These are phyloP conservation scores for Agapostemon virescens DNA, from an alignment of 2,888 invertebrate genomes.

Conservation along the genomic window DNA sequence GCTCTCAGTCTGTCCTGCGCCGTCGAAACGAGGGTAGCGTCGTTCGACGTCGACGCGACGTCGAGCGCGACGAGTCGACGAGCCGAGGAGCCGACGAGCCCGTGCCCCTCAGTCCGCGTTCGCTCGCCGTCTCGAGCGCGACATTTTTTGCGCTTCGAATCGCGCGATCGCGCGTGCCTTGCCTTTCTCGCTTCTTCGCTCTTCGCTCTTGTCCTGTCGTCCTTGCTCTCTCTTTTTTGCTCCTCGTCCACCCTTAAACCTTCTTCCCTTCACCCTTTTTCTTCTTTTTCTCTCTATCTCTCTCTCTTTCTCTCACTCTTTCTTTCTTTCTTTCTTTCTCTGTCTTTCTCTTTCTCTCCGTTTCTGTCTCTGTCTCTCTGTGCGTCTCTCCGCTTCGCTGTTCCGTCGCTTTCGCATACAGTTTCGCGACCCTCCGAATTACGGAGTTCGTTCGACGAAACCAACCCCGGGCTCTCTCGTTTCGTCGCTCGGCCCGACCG, in stretches of 20 bases:
- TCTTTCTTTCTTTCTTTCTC: background rate
- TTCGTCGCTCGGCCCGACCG: background rate
- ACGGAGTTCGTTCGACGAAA: too few species aligned
- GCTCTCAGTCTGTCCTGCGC: conserved; percentile 66
- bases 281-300: background rate
- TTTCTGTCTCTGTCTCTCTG: background rate
- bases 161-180: conserved; percentile 34
- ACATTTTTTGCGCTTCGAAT: conserved; percentile 29
- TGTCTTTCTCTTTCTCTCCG: background rate
- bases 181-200: conserved; percentile 6
- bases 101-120: conserved; percentile 65
- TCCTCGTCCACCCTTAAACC: too few species aligned
- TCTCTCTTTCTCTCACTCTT: background rate
- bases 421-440: background rate
- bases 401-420: background rate
- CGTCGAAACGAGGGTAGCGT: conserved; percentile 66
- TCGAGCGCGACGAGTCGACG: conserved; percentile 66
- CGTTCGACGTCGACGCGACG: conserved; percentile 68
- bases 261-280: background rate
- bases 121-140: conserved; percentile 63
- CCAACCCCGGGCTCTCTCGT: too few species aligned
- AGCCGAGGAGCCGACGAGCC: conserved; percentile 52
- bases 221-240: background rate
- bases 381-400: background rate
- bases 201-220: background rate